These are phyloP conservation scores for Holothuria glaberrima DNA, from an alignment of 35 echinoderm and acorn worm species.

Conservation along the genomic window DNA sequence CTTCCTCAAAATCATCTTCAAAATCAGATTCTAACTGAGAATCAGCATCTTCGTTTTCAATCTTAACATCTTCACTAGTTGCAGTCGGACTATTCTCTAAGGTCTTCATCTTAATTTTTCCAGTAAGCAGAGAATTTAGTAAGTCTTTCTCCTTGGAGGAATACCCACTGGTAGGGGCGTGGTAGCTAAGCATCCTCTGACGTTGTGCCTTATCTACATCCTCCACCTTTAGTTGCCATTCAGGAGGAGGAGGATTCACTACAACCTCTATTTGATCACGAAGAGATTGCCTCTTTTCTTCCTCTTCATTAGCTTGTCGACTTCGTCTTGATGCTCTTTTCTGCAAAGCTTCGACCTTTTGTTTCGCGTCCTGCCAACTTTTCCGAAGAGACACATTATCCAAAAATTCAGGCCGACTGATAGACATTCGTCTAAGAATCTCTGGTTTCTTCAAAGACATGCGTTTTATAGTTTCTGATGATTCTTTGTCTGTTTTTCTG, in stretches of 20 bases:
- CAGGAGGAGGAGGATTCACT: constrained; percentile 50
- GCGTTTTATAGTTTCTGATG: too few relatives aligned
- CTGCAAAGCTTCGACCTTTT: not conserved
- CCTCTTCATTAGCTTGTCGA: not conserved
- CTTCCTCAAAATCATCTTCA: not conserved
- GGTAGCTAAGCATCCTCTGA: not conserved
- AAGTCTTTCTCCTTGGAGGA: constrained; percentile 38
- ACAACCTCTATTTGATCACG: constrained; percentile 41
- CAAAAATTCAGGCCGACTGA: not conserved
- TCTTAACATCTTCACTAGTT: not conserved
- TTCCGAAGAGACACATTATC: not conserved
- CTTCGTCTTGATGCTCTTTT: not conserved
- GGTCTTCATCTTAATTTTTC: constrained; percentile 15
- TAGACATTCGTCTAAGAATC: too few relatives aligned
- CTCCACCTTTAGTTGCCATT: constrained; percentile 42
- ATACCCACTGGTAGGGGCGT: constrained; percentile 40
- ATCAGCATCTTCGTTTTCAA: not conserved
- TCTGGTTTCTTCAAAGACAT: too few relatives aligned
- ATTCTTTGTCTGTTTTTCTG: too few relatives aligned
- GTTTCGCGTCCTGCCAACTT: constrained; percentile 22
- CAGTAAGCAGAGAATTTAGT: constrained; percentile 23
- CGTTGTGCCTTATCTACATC: constrained; percentile 4
- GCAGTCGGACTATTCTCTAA: not conserved
- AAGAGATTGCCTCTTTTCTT: constrained; percentile 16
- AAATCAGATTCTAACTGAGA: not conserved